Evolutionary conservation across 2,113 vertebrate genomes (phyloP), one percentile per base, ranked within the genome.

Genomic region (Pygathrix nemaeus): DNA sequence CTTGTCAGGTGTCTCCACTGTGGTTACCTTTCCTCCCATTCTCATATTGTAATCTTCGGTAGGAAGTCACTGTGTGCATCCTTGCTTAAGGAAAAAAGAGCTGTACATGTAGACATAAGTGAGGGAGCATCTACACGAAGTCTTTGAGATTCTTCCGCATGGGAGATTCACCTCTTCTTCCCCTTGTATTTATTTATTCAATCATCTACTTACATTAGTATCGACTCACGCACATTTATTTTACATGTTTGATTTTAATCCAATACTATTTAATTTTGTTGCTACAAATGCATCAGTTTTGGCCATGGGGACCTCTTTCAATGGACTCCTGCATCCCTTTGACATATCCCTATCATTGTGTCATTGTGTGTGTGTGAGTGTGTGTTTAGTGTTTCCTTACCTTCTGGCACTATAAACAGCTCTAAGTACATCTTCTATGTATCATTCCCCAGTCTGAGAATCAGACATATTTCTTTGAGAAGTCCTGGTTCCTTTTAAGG

Each of bases 41-140:
- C 38, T 55, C 38, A 5, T 3, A 7, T 32, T 11, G 1, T 3
- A 2, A 1, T 32, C n/a, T 75, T 61, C 7, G 12, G n/a, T 2
- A 8, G 9, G 52, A 4, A 3, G 45, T 30, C 45, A 0, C 21
- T 1, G 0, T 1, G 27, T 14, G 16, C 18, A 68, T 30, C 73
- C 61, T 30, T 1, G 5, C 52, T n/a, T 12, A 4, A 2, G 64
- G 27, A 57, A 40, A 35, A 8, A 1, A 5, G 8, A 30, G 12
- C 12, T 40, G 12, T 0, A 0, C 1, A 2, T 4, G 11, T 27
- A 14, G 4, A 10, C 30, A 7, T 5, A 6, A 64, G 32, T 20
- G 2, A 38, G 2, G 40, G 52, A 4, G 7, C 0, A 0, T 25
- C 12, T 21, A 1, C 55, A 17, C 1, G 2, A 43, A 18, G 18